Percentiles rank a stretch among this genome's conserved stretches.
These are phyloP conservation scores for Arctocebus calabarensis DNA, from an alignment of 2,797 vertebrate species.

Conservation along the genomic window DNA sequence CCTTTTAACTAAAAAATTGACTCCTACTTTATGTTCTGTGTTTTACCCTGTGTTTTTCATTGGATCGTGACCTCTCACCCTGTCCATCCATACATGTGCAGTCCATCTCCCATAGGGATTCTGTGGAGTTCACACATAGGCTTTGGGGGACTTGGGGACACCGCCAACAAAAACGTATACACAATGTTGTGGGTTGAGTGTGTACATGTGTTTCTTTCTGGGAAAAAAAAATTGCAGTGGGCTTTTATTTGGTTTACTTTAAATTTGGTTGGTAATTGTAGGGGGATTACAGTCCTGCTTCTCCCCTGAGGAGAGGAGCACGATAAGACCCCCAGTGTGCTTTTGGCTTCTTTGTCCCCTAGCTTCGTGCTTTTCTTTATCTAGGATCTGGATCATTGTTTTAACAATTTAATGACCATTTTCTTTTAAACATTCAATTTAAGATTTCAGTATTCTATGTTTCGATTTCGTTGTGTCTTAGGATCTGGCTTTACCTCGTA, in stretches of 20 bases:
- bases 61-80: background rate
- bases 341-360: background rate
- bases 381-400: background rate
- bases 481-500: background rate
- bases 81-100: background rate
- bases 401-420: constrained; percentile 7
- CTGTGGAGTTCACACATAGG: background rate
- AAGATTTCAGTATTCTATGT: background rate
- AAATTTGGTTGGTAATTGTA: background rate
- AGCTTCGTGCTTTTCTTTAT: background rate
- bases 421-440: constrained; percentile 36
- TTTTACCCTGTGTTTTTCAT: constrained; percentile 22
- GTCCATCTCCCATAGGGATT: background rate
- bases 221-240: background rate
- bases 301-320: background rate
- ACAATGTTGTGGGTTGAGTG: background rate
- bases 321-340: background rate
- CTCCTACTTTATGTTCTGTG: background rate
- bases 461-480: constrained; percentile 23
- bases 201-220: background rate
- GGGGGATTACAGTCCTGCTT: no score
- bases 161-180: background rate
- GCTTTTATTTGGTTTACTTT: background rate
- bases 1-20: constrained; percentile 42
- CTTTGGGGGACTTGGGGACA: background rate